Conservation (phyloP, 2,797 vertebrate genomes). For the Rhinoraja longicauda region DNA sequence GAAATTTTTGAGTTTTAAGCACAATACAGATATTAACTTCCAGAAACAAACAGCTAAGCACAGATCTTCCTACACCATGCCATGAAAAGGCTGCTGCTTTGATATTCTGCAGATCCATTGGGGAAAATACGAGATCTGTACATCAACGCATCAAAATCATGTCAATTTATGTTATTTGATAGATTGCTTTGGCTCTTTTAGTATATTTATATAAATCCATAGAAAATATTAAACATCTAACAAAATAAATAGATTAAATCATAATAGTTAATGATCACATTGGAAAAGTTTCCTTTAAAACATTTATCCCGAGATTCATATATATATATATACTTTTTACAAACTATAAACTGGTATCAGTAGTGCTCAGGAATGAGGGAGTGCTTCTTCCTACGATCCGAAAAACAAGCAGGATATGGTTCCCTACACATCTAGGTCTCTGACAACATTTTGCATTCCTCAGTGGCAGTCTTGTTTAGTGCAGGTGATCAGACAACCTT, state of each 20-base stretch:
- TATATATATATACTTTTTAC: constrained; percentile 39
- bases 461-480: background rate
- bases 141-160: constrained; percentile 65
- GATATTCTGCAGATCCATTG: constrained; percentile 74
- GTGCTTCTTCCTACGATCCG: background rate
- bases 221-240: constrained; percentile 84
- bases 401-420: background rate
- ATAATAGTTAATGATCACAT: constrained; percentile 70
- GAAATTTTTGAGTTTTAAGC: constrained; percentile 46
- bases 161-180: constrained; percentile 68
- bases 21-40: constrained; percentile 49
- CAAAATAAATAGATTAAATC: constrained; percentile 79
- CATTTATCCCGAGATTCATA: constrained; percentile 59
- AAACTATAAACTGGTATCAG: constrained; percentile 58
- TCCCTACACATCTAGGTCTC: background rate
- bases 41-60: constrained; percentile 66
- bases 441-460: background rate
- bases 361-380: constrained; percentile 52
- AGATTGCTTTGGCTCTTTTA: constrained; percentile 79
- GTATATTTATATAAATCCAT: constrained; percentile 68
- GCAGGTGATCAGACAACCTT: background rate
- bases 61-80: constrained; percentile 74
- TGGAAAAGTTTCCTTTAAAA: constrained; percentile 59
- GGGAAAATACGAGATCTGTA: constrained; percentile 79
- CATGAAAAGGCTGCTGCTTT: constrained; percentile 78